These are phyloP conservation scores for Crocodylus rhombifer DNA, from an alignment of 2,797 vertebrate genomes.

Conservation along the genomic window DNA sequence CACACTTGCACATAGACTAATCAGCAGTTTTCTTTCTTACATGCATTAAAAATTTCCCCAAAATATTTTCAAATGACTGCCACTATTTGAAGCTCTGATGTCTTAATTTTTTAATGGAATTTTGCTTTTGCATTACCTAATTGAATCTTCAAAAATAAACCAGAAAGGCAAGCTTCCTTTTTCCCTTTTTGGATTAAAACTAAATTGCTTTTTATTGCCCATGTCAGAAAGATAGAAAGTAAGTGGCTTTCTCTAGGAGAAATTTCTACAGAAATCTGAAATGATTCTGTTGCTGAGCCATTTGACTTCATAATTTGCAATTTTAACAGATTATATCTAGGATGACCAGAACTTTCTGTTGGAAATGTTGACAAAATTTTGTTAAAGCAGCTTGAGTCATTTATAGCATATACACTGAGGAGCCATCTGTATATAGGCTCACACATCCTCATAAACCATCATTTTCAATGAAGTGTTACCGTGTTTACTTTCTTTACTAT, in stretches of 20 bases:
- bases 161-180: constrained; percentile 2
- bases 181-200: not conserved
- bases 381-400: not conserved
- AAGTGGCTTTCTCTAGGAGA: not conserved
- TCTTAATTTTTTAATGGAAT: constrained; percentile 47
- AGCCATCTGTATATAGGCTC: not conserved
- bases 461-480: not conserved
- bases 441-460: rapidly evolving
- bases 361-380: not conserved
- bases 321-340: not conserved
- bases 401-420: not conserved
- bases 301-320: not conserved
- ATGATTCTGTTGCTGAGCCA: not conserved
- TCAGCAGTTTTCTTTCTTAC: constrained; percentile 48
- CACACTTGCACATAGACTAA: constrained; percentile 31
- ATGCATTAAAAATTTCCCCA: constrained; percentile 35
- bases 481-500: not conserved
- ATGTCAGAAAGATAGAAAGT: not conserved
- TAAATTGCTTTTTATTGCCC: constrained; percentile 36
- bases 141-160: constrained; percentile 50
- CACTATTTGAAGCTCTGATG: constrained; percentile 25
- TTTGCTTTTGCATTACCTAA: constrained; percentile 29
- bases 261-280: constrained; percentile 11
- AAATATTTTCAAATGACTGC: constrained; percentile 15
- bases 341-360: not conserved